Conservation (phyloP, 2,888 invertebrate species). For the Melanargia galathea region DNA sequence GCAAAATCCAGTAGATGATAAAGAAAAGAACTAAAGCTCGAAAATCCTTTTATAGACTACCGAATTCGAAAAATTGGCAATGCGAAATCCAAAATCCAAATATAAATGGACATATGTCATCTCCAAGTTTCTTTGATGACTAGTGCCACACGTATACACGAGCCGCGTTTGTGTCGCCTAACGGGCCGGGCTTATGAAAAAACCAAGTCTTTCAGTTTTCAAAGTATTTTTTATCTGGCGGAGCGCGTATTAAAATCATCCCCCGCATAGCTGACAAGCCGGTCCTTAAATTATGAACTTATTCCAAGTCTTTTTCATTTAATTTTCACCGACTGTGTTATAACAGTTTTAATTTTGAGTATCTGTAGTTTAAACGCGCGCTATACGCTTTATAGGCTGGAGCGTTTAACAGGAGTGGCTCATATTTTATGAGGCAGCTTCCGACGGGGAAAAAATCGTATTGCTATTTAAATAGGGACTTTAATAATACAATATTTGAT, state of each 20-base stretch:
- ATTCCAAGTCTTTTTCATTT: conserved; percentile 41
- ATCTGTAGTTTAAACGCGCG: conserved; percentile 45
- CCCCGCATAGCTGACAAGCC: conserved; percentile 38
- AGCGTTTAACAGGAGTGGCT: conserved; percentile 50
- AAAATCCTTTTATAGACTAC: neutral
- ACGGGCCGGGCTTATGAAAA: conserved; percentile 32
- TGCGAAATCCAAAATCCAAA: neutral
- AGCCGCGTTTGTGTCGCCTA: conserved; percentile 30
- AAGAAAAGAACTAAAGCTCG: neutral
- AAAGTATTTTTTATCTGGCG: conserved; percentile 40
- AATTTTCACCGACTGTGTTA: conserved; percentile 42
- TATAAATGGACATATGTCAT: neutral
- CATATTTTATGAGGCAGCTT: conserved; percentile 57
- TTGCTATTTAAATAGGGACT: conserved; percentile 60
- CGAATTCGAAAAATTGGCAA: neutral
- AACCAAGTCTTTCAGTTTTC: conserved; percentile 35
- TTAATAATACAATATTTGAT: conserved; percentile 60
- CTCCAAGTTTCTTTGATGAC: conserved; percentile 7
- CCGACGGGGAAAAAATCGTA: conserved; percentile 57
- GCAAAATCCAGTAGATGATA: no score
- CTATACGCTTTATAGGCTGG: conserved; percentile 48
- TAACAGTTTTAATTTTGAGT: conserved; percentile 49
- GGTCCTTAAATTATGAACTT: conserved; percentile 46
- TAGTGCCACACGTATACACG: conserved; percentile 9
- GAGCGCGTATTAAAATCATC: conserved; percentile 42